Percentiles rank a stretch among this genome's conserved stretches.
Evolutionary conservation across 2,888 invertebrate species (phyloP).

Genomic region (Scaptodrosophila latifasciaeformis): DNA sequence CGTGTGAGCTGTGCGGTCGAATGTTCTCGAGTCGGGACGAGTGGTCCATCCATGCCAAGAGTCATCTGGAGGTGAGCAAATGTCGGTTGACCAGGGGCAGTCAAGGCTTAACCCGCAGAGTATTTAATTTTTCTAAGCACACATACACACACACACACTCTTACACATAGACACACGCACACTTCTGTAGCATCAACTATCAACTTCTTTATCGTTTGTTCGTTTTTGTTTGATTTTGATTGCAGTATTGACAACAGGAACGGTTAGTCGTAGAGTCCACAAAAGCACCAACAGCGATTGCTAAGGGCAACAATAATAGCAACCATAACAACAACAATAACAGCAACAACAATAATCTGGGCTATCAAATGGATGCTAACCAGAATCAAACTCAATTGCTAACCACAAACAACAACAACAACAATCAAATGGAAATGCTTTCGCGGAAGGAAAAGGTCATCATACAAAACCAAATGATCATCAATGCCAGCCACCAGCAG

Average conservation of each 20-base stretch:
- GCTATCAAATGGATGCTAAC: slow-evolving; percentile 66
- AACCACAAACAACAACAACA: slow-evolving; percentile 74
- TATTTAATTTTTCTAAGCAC: no score
- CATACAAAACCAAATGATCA: slow-evolving; percentile 73
- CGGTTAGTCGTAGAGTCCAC: slow-evolving; percentile 67
- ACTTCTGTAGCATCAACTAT: no score
- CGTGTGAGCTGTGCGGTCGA: slow-evolving; percentile 84
- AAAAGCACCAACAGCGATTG: slow-evolving; percentile 57
- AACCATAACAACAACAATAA: slow-evolving; percentile 76
- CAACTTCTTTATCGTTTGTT: background rate
- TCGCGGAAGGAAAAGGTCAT: slow-evolving; percentile 69
- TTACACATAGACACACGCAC: no score
- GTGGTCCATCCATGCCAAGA: slow-evolving; percentile 85
- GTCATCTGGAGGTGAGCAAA: slow-evolving; percentile 79
- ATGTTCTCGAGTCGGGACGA: slow-evolving; percentile 84
- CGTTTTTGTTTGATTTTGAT: slow-evolving; percentile 11
- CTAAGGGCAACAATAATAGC: slow-evolving; percentile 70
- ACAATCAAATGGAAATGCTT: slow-evolving; percentile 36
- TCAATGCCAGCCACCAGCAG: slow-evolving; percentile 70
- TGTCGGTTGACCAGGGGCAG: slow-evolving; percentile 53
- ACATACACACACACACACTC: no score
- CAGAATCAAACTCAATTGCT: slow-evolving; percentile 42
- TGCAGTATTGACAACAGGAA: slow-evolving; percentile 75
- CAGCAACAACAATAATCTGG: slow-evolving; percentile 67
- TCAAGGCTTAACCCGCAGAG: no score